These are phyloP conservation scores for Leptonema lineaticorne DNA, from an alignment of 1,140 invertebrate genomes.

Conservation along the genomic window DNA sequence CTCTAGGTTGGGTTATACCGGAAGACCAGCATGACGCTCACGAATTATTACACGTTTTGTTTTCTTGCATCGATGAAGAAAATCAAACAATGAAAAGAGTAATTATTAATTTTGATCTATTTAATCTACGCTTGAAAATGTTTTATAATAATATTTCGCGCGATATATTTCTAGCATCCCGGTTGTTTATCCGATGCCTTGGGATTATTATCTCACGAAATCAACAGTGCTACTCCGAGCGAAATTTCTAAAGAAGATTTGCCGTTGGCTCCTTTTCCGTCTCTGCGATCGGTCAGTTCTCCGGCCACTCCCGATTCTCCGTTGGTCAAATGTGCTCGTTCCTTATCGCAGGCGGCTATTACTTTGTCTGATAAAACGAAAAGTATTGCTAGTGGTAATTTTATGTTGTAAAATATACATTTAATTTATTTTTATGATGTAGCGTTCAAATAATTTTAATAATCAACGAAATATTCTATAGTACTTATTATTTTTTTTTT, in stretches of 20 bases:
- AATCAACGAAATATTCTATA: not conserved
- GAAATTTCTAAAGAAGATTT: constrained; percentile 29
- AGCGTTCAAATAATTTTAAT: not conserved
- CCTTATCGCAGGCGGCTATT: constrained; percentile 38
- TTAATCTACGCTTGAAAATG: too few species aligned
- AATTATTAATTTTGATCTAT: constrained; percentile 34
- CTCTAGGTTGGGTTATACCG: constrained; percentile 80
- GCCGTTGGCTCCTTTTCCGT: constrained; percentile 13
- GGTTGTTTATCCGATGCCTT: constrained; percentile 73
- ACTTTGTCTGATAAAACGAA: constrained; percentile 22
- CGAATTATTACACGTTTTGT: constrained; percentile 84
- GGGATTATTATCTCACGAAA: constrained; percentile 48
- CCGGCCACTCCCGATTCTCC: constrained; percentile 40
- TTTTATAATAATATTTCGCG: not conserved
- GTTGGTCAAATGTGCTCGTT: constrained; percentile 37
- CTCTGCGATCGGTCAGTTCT: constrained; percentile 38
- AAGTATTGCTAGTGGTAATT: constrained; percentile 13
- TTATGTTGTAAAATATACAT: not conserved
- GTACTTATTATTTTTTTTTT: constrained; percentile 1
- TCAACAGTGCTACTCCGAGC: constrained; percentile 44
- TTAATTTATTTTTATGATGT: not conserved
- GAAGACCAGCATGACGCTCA: constrained; percentile 92
- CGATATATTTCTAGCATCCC: constrained; percentile 51
- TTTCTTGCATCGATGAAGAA: constrained; percentile 86
- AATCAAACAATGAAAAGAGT: constrained; percentile 61